phyloP scores from a whole-genome alignment of 2,797 vertebrate species.

The Loris lydekkerianus region DNA sequence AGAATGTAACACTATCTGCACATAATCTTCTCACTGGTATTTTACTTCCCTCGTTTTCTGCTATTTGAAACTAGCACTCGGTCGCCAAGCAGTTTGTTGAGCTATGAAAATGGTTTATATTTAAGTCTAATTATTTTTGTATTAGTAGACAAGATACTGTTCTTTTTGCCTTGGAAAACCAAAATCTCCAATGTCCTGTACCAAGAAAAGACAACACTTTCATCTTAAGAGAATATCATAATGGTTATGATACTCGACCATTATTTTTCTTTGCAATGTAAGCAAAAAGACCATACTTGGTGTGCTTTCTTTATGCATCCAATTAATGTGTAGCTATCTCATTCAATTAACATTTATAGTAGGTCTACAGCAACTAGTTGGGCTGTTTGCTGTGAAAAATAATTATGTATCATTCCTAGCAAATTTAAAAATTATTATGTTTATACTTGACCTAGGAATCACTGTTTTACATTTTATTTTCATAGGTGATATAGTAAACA shows the following conservation, averaged over 20 bases:
- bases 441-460: neutral
- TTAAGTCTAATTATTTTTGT: constrained; percentile 73
- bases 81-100: constrained; percentile 79
- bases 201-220: constrained; percentile 28
- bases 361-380: neutral
- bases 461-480: neutral
- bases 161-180: constrained; percentile 49
- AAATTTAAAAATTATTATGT: neutral
- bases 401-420: neutral
- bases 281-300: neutral
- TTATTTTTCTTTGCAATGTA: constrained; percentile 52
- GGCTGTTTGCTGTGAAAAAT: neutral
- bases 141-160: constrained; percentile 60
- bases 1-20: constrained; percentile 76
- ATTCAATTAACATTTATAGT: neutral
- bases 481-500: neutral
- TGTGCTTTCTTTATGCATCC: neutral
- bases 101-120: constrained; percentile 50
- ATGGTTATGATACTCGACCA: constrained; percentile 42
- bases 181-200: constrained; percentile 51
- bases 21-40: constrained; percentile 64
- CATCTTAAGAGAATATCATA: neutral
- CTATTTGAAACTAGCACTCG: constrained; percentile 70
- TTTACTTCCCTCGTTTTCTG: constrained; percentile 74
- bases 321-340: neutral